phyloP scores from a whole-genome alignment of 2,797 vertebrate genomes.

The Danio albolineatus region DNA sequence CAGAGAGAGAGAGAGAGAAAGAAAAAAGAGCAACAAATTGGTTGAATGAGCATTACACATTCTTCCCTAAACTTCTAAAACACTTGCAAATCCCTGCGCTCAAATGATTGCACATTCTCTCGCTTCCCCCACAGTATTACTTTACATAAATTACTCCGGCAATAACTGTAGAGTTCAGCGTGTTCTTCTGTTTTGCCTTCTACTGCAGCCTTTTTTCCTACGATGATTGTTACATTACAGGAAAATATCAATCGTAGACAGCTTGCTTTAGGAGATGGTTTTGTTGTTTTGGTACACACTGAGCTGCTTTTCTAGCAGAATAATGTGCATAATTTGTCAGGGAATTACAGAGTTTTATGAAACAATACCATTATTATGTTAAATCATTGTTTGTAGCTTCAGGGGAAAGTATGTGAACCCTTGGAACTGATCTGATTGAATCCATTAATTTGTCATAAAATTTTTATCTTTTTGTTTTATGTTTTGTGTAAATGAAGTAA shows the following conservation, averaged over 20 bases:
- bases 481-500: neutral
- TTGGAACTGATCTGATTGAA: neutral
- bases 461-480: neutral
- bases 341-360: neutral
- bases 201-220: slow-evolving; percentile 8
- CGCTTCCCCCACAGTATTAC: slow-evolving; percentile 53
- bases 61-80: slow-evolving; percentile 55
- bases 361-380: neutral
- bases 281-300: slow-evolving; percentile 10
- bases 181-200: slow-evolving; percentile 34
- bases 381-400: neutral
- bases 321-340: neutral
- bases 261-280: slow-evolving; percentile 19
- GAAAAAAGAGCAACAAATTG: neutral
- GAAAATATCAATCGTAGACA: neutral
- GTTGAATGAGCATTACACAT: slow-evolving; percentile 46
- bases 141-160: slow-evolving; percentile 57
- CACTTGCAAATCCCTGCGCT: slow-evolving; percentile 53
- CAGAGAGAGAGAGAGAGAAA: neutral
- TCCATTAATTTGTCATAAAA: neutral
- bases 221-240: slow-evolving; percentile 19
- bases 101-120: slow-evolving; percentile 53
- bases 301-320: neutral
- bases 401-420: neutral
- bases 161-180: slow-evolving; percentile 49